Evolutionary conservation across 2,888 invertebrate species (phyloP).

Genomic region (Volucella bombylans): DNA sequence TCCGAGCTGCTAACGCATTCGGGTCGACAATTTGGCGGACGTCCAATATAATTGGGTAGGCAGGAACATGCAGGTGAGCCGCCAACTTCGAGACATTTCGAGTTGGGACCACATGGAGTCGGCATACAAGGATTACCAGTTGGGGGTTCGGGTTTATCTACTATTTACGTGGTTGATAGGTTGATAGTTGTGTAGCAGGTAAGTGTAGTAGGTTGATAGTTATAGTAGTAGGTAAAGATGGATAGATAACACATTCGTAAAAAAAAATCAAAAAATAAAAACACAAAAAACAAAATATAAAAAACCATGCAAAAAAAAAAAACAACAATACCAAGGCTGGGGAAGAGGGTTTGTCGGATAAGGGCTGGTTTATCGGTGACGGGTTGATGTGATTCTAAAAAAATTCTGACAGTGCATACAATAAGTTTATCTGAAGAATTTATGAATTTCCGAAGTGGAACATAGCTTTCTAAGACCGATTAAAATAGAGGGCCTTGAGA

Average conservation of each 20-base stretch:
- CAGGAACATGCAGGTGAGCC: constrained; percentile 92
- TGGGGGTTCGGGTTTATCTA: constrained; percentile 83
- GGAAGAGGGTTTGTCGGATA: constrained; percentile 48
- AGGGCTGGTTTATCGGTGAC: neutral
- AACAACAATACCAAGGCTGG: constrained; percentile 43
- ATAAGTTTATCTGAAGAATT: neutral
- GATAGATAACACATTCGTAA: constrained; percentile 75
- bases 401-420: neutral
- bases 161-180: constrained; percentile 76
- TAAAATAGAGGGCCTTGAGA: constrained; percentile 21
- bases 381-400: neutral
- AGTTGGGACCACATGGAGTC: constrained; percentile 92
- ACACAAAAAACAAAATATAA: constrained; percentile 74
- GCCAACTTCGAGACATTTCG: constrained; percentile 89
- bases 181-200: constrained; percentile 48
- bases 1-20: constrained; percentile 89
- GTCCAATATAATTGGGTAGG: constrained; percentile 89
- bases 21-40: constrained; percentile 92
- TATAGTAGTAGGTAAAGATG: constrained; percentile 70
- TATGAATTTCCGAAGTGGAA: neutral
- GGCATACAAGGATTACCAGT: constrained; percentile 90
- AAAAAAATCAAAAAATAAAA: constrained; percentile 73
- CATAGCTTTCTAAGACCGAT: neutral
- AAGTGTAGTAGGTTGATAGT: constrained; percentile 72
- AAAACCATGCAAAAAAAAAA: constrained; percentile 77